A percentile compares a stretch with the other conserved stretches of the same genome.
Conservation (phyloP, 2,888 invertebrate species). For the Drosophila demipolita region DNA sequence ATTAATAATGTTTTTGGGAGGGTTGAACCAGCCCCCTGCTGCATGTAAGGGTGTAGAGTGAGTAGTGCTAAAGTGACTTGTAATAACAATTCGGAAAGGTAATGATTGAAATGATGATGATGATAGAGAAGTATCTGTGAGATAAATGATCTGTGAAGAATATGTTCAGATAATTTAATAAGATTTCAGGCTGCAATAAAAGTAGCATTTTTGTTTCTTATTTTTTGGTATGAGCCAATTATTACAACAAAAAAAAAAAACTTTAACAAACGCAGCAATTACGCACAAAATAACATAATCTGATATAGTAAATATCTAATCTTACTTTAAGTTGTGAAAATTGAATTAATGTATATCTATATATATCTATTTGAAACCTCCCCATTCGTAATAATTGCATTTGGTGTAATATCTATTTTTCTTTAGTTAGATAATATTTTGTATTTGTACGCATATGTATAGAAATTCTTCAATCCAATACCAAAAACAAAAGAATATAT, state of each 20-base stretch:
- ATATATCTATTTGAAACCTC: not conserved
- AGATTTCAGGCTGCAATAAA: not conserved
- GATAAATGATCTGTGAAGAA: not conserved
- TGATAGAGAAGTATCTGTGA: not conserved
- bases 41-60: not conserved
- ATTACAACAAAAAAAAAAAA: no score
- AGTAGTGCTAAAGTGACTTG: slow-evolving; percentile 41
- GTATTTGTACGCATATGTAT: no score
- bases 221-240: not conserved
- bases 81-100: slow-evolving; percentile 19
- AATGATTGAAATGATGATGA: not conserved
- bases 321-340: not conserved
- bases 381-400: not conserved
- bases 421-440: not conserved
- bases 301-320: not conserved
- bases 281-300: not conserved
- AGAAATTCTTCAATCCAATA: not conserved
- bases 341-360: not conserved
- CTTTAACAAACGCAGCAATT: not conserved
- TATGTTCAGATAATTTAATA: not conserved
- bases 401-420: rapidly evolving
- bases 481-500: not conserved
- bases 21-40: slow-evolving; percentile 16
- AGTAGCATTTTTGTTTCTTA: not conserved
- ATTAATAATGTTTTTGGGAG: slow-evolving; percentile 8